Evolutionary conservation across 2,888 invertebrate species (phyloP), one percentile per base, ranked within the genome.

Genomic region (Venusia cambrica): DNA sequence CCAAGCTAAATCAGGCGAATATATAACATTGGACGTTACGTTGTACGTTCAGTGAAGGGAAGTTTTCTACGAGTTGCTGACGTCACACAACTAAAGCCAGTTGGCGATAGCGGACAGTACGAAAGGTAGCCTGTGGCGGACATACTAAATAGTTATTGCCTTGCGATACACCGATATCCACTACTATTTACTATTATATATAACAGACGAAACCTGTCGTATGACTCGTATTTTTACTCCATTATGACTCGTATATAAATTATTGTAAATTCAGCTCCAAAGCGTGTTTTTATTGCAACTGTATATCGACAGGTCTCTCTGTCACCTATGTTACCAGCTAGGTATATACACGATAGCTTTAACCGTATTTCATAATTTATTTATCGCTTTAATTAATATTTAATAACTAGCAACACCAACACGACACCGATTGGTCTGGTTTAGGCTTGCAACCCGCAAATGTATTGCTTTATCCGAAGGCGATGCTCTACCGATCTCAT

Each of bases 361-460:
- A 62, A 27, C 59, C 14, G 20, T 55, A 71, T 37, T 65, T 70
- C 67, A 72, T 54, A 61, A 45, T 51, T 53, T 64, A 70, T 49
- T 64, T 58, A 67, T 56, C 62, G 57, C 53, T 62, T 61, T 59
- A 57, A 45, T 56, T 47, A 46, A 59, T 59, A 65, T 27, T 55
- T 62, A 61, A 64, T 60, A 64, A 52, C 69, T 76, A 79, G 75
- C 73, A 68, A 78, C 80, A 79, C 72, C 72, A 64, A 78, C 62
- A 79, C 79, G 73, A 81, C 83, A 79, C 75, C 70, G 66, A 83
- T 81, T 80, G 83, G 83, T 83, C 81, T 67, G 75, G 70, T 69
- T 64, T 56, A 65, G 69, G 70, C 65, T 65, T 64, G 64, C 59
- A 57, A 61, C 66, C 67, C 67, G 65, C 64, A 62, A 61, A 53